These are phyloP conservation scores for Montipora cactus DNA, from an alignment of 64 coral and sea anemone genomes.

Conservation along the genomic window DNA sequence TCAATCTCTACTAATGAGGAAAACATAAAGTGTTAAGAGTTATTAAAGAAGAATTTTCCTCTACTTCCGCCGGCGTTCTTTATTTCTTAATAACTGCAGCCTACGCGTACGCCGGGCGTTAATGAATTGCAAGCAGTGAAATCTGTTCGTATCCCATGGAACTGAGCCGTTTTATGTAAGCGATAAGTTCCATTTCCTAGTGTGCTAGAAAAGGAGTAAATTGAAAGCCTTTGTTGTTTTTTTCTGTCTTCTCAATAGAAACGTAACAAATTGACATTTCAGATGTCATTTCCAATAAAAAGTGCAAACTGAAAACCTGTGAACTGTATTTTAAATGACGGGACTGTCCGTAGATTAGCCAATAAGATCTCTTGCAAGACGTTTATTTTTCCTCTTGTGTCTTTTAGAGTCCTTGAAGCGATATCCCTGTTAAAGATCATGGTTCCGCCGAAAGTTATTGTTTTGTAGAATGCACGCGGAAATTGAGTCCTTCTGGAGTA, in stretches of 20 bases:
- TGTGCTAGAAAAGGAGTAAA: slow-evolving; percentile 29
- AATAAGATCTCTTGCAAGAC: not conserved
- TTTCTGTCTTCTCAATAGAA: slow-evolving; percentile 5
- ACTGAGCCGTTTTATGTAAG: slow-evolving; percentile 27
- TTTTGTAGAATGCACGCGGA: not conserved
- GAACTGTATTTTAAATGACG: not conserved
- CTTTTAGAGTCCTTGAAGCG: not conserved
- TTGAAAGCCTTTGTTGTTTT: slow-evolving; percentile 7
- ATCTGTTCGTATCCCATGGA: slow-evolving; percentile 59
- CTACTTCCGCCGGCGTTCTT: slow-evolving; percentile 33
- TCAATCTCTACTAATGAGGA: slow-evolving; percentile 29
- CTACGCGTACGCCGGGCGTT: not conserved
- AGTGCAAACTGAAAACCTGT: slow-evolving; percentile 2
- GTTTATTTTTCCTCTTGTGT: not conserved
- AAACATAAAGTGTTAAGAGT: slow-evolving; percentile 46
- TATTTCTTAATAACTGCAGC: slow-evolving; percentile 1
- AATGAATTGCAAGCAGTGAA: slow-evolving; percentile 22
- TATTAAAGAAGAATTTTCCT: slow-evolving; percentile 34
- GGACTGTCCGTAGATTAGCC: not conserved
- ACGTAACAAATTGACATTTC: slow-evolving; percentile 12
- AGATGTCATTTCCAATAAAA: not conserved
- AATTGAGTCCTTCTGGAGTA: not conserved
- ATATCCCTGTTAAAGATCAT: not conserved
- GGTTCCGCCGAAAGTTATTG: not conserved
- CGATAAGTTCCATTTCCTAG: slow-evolving; percentile 34